A percentile compares a stretch with the other conserved stretches of the same genome.
Evolutionary conservation across 1,140 invertebrate genomes (phyloP).

Genomic region (Drosophila fuyamai): DNA sequence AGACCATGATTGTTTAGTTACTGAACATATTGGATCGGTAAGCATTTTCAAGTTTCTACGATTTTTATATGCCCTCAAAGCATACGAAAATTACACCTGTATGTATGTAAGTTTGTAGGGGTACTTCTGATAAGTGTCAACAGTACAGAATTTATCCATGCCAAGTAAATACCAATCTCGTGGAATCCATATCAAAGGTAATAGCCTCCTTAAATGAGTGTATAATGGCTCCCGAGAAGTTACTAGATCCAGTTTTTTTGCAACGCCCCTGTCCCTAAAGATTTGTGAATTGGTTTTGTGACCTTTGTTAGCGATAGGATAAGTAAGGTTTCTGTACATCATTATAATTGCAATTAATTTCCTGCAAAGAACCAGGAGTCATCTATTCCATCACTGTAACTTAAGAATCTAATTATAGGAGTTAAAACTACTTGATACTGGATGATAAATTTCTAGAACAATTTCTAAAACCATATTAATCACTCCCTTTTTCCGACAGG

Average conservation of each 20-base stretch:
- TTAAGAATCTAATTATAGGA: too few relatives aligned
- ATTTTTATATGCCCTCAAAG: neutral
- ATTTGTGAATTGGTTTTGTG: slow-evolving; percentile 30
- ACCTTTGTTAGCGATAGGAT: slow-evolving; percentile 32
- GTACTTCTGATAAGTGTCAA: slow-evolving; percentile 32
- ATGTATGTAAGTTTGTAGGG: slow-evolving; percentile 19
- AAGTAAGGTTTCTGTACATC: neutral
- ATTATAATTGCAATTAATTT: too few relatives aligned
- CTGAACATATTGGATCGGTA: neutral
- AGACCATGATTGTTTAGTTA: slow-evolving; percentile 2
- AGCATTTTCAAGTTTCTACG: neutral
- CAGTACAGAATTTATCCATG: slow-evolving; percentile 33
- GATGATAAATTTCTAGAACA: too few relatives aligned
- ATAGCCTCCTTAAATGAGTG: neutral
- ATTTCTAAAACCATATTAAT: neutral
- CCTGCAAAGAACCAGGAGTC: too few relatives aligned
- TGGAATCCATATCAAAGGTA: too few relatives aligned
- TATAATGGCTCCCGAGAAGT: neutral
- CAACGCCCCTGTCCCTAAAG: slow-evolving; percentile 21
- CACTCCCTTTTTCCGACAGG: slow-evolving; percentile 3
- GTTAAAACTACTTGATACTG: too few relatives aligned
- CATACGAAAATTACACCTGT: slow-evolving; percentile 9
- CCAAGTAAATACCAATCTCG: slow-evolving; percentile 16
- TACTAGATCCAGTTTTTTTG: slow-evolving; percentile 24
- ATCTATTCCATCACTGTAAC: too few relatives aligned